Percentiles rank a stretch among this genome's conserved stretches.
These are phyloP conservation scores for Eupeodes latifasciatus DNA, from an alignment of 2,888 invertebrate species.

Conservation along the genomic window DNA sequence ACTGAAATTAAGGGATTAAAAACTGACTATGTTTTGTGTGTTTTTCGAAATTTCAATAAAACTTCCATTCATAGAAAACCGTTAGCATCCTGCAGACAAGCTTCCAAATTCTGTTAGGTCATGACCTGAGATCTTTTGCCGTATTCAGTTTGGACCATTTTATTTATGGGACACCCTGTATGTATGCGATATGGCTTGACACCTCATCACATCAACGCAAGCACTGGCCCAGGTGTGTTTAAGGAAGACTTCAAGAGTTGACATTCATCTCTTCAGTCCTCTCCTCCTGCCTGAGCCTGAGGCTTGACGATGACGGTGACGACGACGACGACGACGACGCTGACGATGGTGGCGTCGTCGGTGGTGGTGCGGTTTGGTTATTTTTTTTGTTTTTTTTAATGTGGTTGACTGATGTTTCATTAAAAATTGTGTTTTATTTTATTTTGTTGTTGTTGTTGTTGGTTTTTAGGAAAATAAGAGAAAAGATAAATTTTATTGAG, in stretches of 20 bases:
- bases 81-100: no score
- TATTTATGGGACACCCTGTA: no score
- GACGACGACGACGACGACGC: constrained; percentile 20
- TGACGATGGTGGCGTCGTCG: not conserved
- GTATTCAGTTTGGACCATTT: not conserved
- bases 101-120: no score
- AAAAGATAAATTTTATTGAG: constrained; percentile 52
- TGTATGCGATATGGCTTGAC: constrained; percentile 30
- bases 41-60: no score
- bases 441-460: not conserved
- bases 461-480: constrained; percentile 5
- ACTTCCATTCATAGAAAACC: no score
- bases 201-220: constrained; percentile 32
- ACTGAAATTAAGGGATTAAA: no score
- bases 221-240: constrained; percentile 13
- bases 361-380: not conserved
- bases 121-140: no score
- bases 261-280: constrained; percentile 44
- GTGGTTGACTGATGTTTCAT: constrained; percentile 68
- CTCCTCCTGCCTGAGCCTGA: not conserved
- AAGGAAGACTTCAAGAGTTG: constrained; percentile 45
- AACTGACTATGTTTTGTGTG: no score
- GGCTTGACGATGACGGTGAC: constrained; percentile 6
- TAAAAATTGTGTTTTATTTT: constrained; percentile 40
- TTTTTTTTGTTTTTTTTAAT: not conserved